Base-by-base conservation (phyloP, 2,113 vertebrate species). In the Scortum barcoo region DNA sequence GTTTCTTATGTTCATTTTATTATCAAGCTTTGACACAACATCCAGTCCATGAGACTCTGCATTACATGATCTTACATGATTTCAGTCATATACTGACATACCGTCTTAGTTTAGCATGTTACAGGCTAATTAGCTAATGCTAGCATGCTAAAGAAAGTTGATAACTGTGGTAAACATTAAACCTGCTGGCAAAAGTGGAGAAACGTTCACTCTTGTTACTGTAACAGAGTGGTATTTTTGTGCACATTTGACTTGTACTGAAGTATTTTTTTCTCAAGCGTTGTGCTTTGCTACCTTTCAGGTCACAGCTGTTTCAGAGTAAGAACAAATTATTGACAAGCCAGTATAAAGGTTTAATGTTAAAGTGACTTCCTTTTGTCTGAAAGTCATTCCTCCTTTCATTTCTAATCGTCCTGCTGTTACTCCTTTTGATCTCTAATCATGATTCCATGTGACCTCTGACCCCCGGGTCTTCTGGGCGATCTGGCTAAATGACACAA, bases 381-480 rank as follows among this genome's bases (percentile, higher is more conserved):
- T 36, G 24, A 68, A 68, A 40, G 71, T 50, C 61, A 67, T 46
- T 62, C 44, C 30, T 44, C n/a, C 76, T 62, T 67, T 77, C 33
- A 42, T 83, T 83, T 40, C n/a, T 38, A 71, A 72, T 76, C 61
- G 30, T 56, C 14, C 1, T 38, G 42, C 62, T 46, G 22, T 65
- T 56, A 33, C 26, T 30, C 17, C 5, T 3, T 54, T 46, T 60
- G 57, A 80, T 53, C 44, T 61, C 54, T 72, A 44, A 76, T 67
- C 46, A 1, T 24, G 42, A 58, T 79, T 78, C 26, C 36, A 19
- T 5, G 33, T 51, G 54, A 84, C 81, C 83, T 80, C 20, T 56
- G 72, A 81, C 51, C 61, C 61, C 26, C 24, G 16, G 24, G 28
- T 56, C 44, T 60, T 71, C 38, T 30, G 11, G 3, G 28, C 40